Evolutionary conservation across 2,888 invertebrate genomes (phyloP).

Genomic region (Leptodirus hochenwartii): DNA sequence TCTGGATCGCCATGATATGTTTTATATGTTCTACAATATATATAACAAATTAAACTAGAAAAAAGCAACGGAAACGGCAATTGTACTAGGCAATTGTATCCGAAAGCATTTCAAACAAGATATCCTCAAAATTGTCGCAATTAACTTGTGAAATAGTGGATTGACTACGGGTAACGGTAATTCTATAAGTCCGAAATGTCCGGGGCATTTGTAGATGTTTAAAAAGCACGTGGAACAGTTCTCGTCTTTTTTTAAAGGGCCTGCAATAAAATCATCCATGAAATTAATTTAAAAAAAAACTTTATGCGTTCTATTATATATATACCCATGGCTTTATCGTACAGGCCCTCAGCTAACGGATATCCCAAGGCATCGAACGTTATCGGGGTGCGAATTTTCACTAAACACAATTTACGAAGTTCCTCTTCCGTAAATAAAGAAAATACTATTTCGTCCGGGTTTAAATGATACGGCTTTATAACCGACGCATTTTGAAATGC

Average conservation of each 20-base stretch:
- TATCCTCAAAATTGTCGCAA: constrained; percentile 47
- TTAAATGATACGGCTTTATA: constrained; percentile 10
- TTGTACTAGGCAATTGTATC: constrained; percentile 46
- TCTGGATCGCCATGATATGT: constrained; percentile 37
- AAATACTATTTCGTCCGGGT: constrained; percentile 13
- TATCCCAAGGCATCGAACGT: constrained; percentile 72
- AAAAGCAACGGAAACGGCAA: constrained; percentile 4
- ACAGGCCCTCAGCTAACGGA: constrained; percentile 70
- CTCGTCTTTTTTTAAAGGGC: constrained; percentile 38
- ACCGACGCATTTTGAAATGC: no score
- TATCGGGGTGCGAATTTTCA: constrained; percentile 57
- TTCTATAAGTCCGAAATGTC: constrained; percentile 91
- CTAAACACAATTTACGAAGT: constrained; percentile 60
- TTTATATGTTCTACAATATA: constrained; percentile 22
- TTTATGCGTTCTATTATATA: constrained; percentile 1
- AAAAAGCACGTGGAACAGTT: no score
- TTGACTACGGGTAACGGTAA: constrained; percentile 78
- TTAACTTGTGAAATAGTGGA: constrained; percentile 66
- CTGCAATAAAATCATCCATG: constrained; percentile 16
- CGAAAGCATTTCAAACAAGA: constrained; percentile 53
- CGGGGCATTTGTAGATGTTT: constrained; percentile 51
- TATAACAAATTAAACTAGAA: constrained; percentile 1
- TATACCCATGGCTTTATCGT: constrained; percentile 67
- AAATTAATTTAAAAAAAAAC: constrained; percentile 1
- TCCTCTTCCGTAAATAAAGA: constrained; percentile 49